Evolutionary conservation across 2,797 vertebrate genomes (phyloP), one percentile per base, ranked within the genome.

Genomic region (Craterocephalus amniculus): DNA sequence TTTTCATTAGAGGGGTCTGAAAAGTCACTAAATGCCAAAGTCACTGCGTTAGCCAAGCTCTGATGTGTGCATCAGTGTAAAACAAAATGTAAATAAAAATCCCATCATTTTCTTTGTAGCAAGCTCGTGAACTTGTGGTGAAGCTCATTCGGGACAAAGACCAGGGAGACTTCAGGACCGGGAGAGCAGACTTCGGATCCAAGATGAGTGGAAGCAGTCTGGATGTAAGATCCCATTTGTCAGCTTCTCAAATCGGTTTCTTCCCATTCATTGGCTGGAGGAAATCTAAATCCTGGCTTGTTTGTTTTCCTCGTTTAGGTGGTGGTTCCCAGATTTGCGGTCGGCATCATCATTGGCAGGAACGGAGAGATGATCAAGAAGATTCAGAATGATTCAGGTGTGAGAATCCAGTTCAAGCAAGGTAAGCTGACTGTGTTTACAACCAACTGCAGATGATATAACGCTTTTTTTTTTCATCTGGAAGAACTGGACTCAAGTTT

Each of bases 361-460:
- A 99, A 98, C 0, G 98, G 98, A 22, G 98, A 99, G 81, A 99
- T 99, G 98, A 99, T 99, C 85, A 99, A 97, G 89, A 99, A 98
- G 95, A 99, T 99, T 89, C 97, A 99, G 89, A 99, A 96, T 6
- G 98, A 99, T 73, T 97, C 97, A 2, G 97, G 97, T 4, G 97
- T 99, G 90, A 94, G 98, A 92, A 98, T 99, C 92, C 98, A 99
- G 90, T 99, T 99, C 85, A 99, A 98, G 87, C 97, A 97, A 96
- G 97, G 98, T 97, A 68, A 85, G 93, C 90, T 22, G 16, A 26
- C 1, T 1, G 27, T 52, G 4, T 10, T 27, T n/a, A 12, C 16
- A 1, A 26, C 27, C 27, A 22, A 49, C n/a, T 22, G 22, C n/a
- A 22, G 10, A 49, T 4, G 7, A 10, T 48, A 8, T 48, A 11